Evolutionary conservation across 2,888 invertebrate genomes (phyloP).

Genomic region (Quadroppia sp.): DNA sequence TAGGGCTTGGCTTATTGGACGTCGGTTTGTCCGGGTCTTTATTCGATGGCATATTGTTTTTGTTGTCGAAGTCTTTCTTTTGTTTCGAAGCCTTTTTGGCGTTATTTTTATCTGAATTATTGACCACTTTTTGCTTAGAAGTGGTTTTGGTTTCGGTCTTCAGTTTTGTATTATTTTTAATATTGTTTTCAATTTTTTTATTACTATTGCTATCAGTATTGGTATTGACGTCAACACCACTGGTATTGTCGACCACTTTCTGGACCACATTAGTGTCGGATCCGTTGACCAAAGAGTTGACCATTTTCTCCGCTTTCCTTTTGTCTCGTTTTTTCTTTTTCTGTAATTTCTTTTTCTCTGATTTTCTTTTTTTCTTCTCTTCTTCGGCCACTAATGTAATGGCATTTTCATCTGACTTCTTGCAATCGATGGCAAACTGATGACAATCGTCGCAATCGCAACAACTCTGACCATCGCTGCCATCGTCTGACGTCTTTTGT

Average conservation of each 20-base stretch:
- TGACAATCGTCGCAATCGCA: neutral
- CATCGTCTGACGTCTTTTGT: neutral
- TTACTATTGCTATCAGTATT: slow-evolving; percentile 1
- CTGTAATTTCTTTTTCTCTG: slow-evolving; percentile 46
- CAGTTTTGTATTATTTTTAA: slow-evolving; percentile 12
- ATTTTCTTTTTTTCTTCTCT: slow-evolving; percentile 45
- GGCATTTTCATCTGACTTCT: slow-evolving; percentile 29
- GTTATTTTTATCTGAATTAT: neutral
- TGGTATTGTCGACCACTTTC: neutral
- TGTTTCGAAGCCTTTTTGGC: neutral
- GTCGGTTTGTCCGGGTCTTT: neutral
- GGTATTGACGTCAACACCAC: neutral
- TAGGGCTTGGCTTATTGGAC: neutral
- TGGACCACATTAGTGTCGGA: neutral
- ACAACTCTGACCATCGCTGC: neutral
- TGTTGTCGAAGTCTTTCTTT: neutral
- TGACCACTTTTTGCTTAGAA: neutral
- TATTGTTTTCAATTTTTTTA: neutral
- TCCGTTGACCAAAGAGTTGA: neutral
- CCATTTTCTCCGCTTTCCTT: slow-evolving; percentile 27
- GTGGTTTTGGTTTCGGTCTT: neutral
- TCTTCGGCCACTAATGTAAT: slow-evolving; percentile 44
- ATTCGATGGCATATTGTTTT: neutral
- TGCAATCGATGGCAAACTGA: neutral
- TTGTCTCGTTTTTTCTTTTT: slow-evolving; percentile 45